Base-by-base conservation (phyloP, 2,888 invertebrate species). In the Orchesella flavescens region DNA sequence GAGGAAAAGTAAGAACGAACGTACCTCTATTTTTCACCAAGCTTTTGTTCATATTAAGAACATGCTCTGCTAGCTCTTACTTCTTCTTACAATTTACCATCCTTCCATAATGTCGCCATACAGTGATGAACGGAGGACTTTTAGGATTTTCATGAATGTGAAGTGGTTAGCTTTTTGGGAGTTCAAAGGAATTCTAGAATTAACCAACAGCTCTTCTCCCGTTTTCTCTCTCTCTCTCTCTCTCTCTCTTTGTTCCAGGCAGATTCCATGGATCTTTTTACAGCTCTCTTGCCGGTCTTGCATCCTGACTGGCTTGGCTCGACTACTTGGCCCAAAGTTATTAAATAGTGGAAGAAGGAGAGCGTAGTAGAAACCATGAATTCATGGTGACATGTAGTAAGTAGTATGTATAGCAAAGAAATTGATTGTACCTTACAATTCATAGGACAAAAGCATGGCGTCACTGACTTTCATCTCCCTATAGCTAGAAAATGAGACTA, bases 181-280 rank as follows among this genome's bases (percentile, higher is more conserved):
- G 68, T 68, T 68, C 68, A 68, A 68, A 68, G 68, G 68, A 68
- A 68, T 68, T 68, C 68, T 68, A 46, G 21, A 49, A 68, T 49
- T 55, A 71, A 71, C 68, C 68, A 68, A 68, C 46, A 46, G 10
- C 49, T 34, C 34, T 34, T 7, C 7, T 34, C 34, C 7, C 34
- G 34, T 34, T 34, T 34, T 34, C 34, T 34, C 34, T 34, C 7
- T n/a, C n/a, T n/a, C n/a, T n/a, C n/a, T n/a, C n/a, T 34, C 34
- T 34, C 34, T 34, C 7, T 53, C 59, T 53, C 17, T 34, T 34
- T 34, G 34, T 34, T 34, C 34, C 34, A 34, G n/a, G 34, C 34
- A 34, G 34, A 66, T 66, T 61, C 61, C 61, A 24, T 61, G 24
- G 61, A 61, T n/a, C 53, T 53, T 43, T 66, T 23, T 17, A 44